Percentiles rank a stretch among this genome's conserved stretches.
Evolutionary conservation across 2,113 vertebrate genomes (phyloP).

Genomic region (Tachysurus fulvidraco): DNA sequence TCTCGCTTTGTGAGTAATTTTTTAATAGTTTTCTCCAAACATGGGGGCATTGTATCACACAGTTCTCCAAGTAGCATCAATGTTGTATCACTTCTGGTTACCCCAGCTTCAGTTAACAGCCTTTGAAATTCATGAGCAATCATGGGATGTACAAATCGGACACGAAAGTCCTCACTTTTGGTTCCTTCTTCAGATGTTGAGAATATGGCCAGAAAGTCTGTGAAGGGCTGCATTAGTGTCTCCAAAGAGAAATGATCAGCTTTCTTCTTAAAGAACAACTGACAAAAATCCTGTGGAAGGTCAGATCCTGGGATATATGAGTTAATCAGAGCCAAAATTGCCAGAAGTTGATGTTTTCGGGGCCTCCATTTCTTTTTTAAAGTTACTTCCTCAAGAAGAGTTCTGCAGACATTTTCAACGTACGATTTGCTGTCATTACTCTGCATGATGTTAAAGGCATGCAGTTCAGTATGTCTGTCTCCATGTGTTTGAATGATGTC

Average conservation of each 20-base stretch:
- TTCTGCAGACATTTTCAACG: not conserved
- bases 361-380: not conserved
- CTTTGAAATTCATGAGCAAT: conserved; percentile 33
- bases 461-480: not conserved
- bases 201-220: conserved; percentile 36
- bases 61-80: not conserved
- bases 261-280: conserved; percentile 46
- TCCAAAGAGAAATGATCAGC: conserved; percentile 23
- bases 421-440: conserved; percentile 17
- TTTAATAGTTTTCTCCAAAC: conserved; percentile 31
- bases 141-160: conserved; percentile 52
- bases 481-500: not conserved
- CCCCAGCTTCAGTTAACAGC: not conserved
- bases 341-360: conserved; percentile 50
- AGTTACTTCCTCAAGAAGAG: not conserved
- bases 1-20: conserved; percentile 56
- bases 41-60: not conserved
- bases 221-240: conserved; percentile 51
- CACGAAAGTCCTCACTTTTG: not conserved
- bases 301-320: conserved; percentile 51
- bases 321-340: conserved; percentile 54
- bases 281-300: conserved; percentile 55
- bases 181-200: not conserved
- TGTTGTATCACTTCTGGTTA: conserved; percentile 50
- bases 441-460: conserved; percentile 61